A percentile compares a stretch with the other conserved stretches of the same genome.
phyloP scores from a whole-genome alignment of 2,113 vertebrate species.

The Rattus rattus region DNA sequence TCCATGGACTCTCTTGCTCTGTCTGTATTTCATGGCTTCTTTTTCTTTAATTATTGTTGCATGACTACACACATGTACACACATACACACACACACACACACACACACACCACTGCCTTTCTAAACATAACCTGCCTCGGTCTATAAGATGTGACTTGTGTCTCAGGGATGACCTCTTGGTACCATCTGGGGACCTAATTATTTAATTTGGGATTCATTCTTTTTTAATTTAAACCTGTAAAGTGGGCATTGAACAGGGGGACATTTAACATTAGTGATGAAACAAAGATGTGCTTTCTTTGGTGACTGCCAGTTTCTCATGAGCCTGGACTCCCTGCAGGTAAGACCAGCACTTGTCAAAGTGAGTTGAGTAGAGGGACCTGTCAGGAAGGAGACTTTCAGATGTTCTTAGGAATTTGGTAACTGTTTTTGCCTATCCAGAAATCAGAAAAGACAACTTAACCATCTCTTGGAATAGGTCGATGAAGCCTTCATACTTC shows the following conservation, averaged over 20 bases:
- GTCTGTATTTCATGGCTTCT: not conserved
- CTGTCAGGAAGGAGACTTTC: not conserved
- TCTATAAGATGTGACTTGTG: not conserved
- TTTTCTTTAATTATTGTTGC: not conserved
- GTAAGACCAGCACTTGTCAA: not conserved
- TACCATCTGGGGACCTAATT: not conserved
- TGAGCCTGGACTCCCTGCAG: not conserved
- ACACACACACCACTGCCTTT: not conserved
- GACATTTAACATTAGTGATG: not conserved
- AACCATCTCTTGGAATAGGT: not conserved
- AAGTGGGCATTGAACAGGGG: not conserved
- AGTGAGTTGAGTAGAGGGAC: not conserved
- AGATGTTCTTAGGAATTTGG: not conserved
- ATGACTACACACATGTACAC: not conserved
- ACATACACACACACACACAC: not conserved
- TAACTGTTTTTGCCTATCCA: not conserved
- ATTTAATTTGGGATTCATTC: not conserved
- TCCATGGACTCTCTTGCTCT: not conserved
- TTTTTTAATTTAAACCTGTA: slow-evolving; percentile 26
- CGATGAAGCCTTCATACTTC: not conserved
- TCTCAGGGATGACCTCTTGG: not conserved
- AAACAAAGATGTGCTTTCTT: not conserved
- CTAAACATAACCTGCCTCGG: not conserved
- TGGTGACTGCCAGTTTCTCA: not conserved
- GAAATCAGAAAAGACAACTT: not conserved